phyloP scores from a whole-genome alignment of 2,888 invertebrate species.

The Busseola fusca region DNA sequence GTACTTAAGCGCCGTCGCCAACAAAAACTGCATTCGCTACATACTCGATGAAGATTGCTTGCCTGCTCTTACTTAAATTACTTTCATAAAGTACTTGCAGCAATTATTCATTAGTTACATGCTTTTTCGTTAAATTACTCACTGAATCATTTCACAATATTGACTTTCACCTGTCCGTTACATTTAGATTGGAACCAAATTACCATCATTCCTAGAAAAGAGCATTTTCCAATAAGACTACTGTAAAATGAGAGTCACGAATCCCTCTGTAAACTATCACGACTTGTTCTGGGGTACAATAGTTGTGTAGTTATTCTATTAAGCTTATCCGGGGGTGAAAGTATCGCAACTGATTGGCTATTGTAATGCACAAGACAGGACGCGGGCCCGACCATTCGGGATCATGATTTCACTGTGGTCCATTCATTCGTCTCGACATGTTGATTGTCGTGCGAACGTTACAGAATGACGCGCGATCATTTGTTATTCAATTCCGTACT shows the following conservation, averaged over 20 bases:
- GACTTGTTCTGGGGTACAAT: constrained; percentile 82
- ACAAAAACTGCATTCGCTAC: constrained; percentile 56
- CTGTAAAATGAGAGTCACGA: constrained; percentile 85
- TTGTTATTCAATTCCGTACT: constrained; percentile 80
- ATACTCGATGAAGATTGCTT: constrained; percentile 53
- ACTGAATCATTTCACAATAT: constrained; percentile 71
- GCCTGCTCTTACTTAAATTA: constrained; percentile 56
- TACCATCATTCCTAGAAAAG: constrained; percentile 79
- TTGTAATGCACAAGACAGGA: constrained; percentile 76
- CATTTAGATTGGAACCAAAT: constrained; percentile 78
- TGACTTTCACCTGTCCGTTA: constrained; percentile 83
- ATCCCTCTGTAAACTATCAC: constrained; percentile 84
- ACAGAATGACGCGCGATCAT: constrained; percentile 70
- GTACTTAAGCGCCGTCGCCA: constrained; percentile 39
- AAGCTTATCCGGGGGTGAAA: constrained; percentile 84
- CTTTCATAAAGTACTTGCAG: constrained; percentile 54
- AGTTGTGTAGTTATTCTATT: constrained; percentile 83
- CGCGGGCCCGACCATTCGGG: constrained; percentile 76
- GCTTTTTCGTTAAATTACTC: constrained; percentile 63
- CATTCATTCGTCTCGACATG: constrained; percentile 79
- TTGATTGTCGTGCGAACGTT: constrained; percentile 84
- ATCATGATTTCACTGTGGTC: constrained; percentile 80
- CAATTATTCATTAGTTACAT: constrained; percentile 61
- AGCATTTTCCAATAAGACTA: constrained; percentile 84
- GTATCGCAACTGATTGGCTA: constrained; percentile 83